phyloP scores from a whole-genome alignment of 64 coral and sea anemone genomes.

The Montipora sp. region DNA sequence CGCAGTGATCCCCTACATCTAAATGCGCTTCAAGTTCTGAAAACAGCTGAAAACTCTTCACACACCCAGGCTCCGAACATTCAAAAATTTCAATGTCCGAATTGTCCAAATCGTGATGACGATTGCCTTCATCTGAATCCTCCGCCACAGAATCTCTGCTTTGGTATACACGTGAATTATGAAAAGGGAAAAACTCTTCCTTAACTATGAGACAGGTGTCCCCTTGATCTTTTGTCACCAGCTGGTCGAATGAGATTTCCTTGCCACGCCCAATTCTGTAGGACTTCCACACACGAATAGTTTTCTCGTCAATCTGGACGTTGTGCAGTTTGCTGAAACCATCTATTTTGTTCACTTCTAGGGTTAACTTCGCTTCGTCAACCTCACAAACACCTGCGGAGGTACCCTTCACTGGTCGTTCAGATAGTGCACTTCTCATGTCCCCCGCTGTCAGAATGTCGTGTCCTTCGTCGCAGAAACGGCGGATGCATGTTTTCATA shows the following conservation, averaged over 20 bases:
- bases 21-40: no score
- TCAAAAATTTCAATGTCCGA: no score
- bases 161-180: no score
- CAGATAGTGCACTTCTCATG: slow-evolving; percentile 19
- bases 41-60: no score
- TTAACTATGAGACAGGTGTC: slow-evolving; percentile 47
- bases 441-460: not conserved
- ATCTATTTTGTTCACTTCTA: slow-evolving; percentile 7
- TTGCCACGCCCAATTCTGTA: slow-evolving; percentile 1
- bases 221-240: slow-evolving; percentile 11
- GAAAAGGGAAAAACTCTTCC: no score
- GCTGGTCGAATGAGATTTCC: not conserved
- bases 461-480: slow-evolving; percentile 20
- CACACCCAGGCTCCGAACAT: no score
- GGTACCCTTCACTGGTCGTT: slow-evolving; percentile 48
- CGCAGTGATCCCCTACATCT: no score
- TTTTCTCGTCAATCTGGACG: slow-evolving; percentile 16
- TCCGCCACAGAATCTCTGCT: no score
- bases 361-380: slow-evolving; percentile 8
- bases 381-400: slow-evolving; percentile 17
- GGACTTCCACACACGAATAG: no score
- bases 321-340: slow-evolving; percentile 1
- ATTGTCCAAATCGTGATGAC: no score
- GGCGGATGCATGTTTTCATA: slow-evolving; percentile 24
- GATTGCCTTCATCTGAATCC: no score